A percentile compares a stretch with the other conserved stretches of the same genome.
phyloP scores from a whole-genome alignment of 2,113 vertebrate species.

The Tenrec ecaudatus region DNA sequence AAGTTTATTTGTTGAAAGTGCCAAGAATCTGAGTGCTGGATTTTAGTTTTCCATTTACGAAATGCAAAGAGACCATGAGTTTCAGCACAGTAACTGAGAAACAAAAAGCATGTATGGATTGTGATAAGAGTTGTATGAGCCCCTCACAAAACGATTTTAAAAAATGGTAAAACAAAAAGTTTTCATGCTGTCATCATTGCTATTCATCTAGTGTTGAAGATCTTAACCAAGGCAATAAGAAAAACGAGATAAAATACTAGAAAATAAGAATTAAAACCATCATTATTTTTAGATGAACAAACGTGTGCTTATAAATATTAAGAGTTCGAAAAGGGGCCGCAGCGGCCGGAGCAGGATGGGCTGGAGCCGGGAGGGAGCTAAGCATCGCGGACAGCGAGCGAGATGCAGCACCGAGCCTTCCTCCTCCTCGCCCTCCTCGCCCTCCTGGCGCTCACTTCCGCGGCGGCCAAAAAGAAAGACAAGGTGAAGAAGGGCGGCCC shows the following conservation, averaged over 20 bases:
- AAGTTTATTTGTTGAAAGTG: neutral
- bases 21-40: neutral
- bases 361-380: no score
- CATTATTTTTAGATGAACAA: neutral
- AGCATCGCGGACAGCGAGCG: no score
- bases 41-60: neutral
- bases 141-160: no score
- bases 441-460: no score
- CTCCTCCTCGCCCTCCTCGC: no score
- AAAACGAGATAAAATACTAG: neutral
- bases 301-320: neutral
- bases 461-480: no score
- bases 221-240: neutral
- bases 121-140: no score
- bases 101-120: neutral
- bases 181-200: neutral
- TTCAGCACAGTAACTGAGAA: constrained; percentile 3
- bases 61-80: neutral
- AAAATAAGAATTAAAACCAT: constrained; percentile 16
- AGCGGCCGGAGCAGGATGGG: no score
- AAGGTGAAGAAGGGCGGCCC: no score
- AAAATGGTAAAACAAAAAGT: neutral
- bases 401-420: no score
- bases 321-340: no score
- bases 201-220: neutral